Conservation (phyloP, 1,140 invertebrate species). For the Caenorhabditis elegans region WBcel235 BX284603.4:6836501-6837000, state of each 20-base stretch:
- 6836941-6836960: not conserved
- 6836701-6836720: not conserved
- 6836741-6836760: slow-evolving; percentile 8
- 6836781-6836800: not conserved
- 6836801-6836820: not conserved
- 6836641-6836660: too few relatives aligned
- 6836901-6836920: not conserved
- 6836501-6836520: too few relatives aligned
- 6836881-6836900: not conserved
- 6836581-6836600: too few relatives aligned
- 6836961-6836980: not conserved
- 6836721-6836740: slow-evolving; percentile 9
- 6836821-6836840: not conserved
- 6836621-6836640: too few relatives aligned
- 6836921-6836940: slow-evolving; percentile 27
- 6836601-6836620: too few relatives aligned
- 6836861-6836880: not conserved
- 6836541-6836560: too few relatives aligned
- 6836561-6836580: too few relatives aligned
- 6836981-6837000: slow-evolving; percentile 32
- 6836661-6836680: too few relatives aligned
- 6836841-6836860: not conserved
- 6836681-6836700: too few relatives aligned
- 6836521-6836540: too few relatives aligned
- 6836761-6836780: slow-evolving; percentile 22